Evolutionary conservation across 2,888 invertebrate genomes (phyloP).

Genomic region (Baronia brevicornis): DNA sequence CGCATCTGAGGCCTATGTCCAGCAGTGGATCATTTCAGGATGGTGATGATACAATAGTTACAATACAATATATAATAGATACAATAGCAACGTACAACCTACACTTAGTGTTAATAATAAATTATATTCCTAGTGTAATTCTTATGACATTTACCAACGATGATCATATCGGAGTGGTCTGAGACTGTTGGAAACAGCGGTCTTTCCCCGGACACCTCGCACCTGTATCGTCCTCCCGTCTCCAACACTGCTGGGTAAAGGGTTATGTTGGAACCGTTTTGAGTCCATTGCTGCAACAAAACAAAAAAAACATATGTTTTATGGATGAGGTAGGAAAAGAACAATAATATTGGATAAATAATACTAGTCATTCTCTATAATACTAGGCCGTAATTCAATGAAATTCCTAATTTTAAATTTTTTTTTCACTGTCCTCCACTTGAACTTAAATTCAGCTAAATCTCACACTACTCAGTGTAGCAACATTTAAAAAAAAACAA

Average conservation of each 20-base stretch:
- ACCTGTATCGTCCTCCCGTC: conserved; percentile 84
- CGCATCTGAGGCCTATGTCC: too few relatives aligned
- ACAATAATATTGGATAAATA: background rate
- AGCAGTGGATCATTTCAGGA: too few relatives aligned
- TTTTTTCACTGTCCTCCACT: too few relatives aligned
- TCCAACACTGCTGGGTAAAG: conserved; percentile 80
- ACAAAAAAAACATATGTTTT: conserved; percentile 5
- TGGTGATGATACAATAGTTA: too few relatives aligned
- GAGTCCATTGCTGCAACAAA: conserved; percentile 74
- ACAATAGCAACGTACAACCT: conserved; percentile 1
- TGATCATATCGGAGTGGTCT: conserved; percentile 83
- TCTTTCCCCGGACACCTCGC: conserved; percentile 86
- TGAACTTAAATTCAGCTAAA: too few relatives aligned
- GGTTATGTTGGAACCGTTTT: conserved; percentile 79
- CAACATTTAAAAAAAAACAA: too few relatives aligned
- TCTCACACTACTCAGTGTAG: too few relatives aligned
- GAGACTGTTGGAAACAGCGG: conserved; percentile 86
- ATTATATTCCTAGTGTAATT: background rate
- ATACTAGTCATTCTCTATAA: background rate
- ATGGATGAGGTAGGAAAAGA: background rate
- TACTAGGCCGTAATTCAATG: too few relatives aligned
- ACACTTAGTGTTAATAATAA: too few relatives aligned
- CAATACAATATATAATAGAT: background rate
- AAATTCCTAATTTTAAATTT: too few relatives aligned
- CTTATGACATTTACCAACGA: conserved; percentile 77